These are phyloP conservation scores for Rhinopomastus cyanomelas DNA, from an alignment of 2,113 vertebrate species.

Conservation along the genomic window DNA sequence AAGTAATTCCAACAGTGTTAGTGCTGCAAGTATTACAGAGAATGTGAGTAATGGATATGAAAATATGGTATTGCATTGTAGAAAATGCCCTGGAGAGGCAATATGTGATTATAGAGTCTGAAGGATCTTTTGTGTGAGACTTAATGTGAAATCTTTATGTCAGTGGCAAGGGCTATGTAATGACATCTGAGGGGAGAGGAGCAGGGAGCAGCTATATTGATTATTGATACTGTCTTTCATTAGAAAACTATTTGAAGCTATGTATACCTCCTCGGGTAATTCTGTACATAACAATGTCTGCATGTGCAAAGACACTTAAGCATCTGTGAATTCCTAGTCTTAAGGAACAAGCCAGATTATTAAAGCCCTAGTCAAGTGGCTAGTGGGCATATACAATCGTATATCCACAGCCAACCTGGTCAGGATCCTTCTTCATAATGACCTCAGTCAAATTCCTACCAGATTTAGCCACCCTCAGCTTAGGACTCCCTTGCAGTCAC, in stretches of 20 bases:
- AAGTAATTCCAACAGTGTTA: constrained; percentile 38
- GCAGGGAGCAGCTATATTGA: not conserved
- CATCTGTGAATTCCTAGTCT: not conserved
- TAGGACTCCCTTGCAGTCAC: not conserved
- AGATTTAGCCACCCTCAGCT: not conserved
- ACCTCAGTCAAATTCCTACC: not conserved
- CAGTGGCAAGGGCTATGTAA: not conserved
- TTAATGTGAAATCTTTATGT: constrained; percentile 55
- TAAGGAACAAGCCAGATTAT: not conserved
- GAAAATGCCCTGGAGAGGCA: constrained; percentile 54
- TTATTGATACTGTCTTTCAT: constrained; percentile 18
- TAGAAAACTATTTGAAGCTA: constrained; percentile 6
- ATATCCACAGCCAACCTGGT: not conserved
- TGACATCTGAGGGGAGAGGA: not conserved
- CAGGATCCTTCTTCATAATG: not conserved
- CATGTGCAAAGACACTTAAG: not conserved
- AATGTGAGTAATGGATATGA: constrained; percentile 54
- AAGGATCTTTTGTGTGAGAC: constrained; percentile 43
- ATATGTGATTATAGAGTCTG: constrained; percentile 52
- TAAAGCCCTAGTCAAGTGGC: not conserved
- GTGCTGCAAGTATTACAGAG: constrained; percentile 19
- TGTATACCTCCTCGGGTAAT: not conserved
- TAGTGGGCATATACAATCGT: not conserved
- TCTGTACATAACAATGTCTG: not conserved
- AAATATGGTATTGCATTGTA: constrained; percentile 46